Conservation (phyloP, 2,888 invertebrate genomes). For the Dasysyrphus albostriatus region DNA sequence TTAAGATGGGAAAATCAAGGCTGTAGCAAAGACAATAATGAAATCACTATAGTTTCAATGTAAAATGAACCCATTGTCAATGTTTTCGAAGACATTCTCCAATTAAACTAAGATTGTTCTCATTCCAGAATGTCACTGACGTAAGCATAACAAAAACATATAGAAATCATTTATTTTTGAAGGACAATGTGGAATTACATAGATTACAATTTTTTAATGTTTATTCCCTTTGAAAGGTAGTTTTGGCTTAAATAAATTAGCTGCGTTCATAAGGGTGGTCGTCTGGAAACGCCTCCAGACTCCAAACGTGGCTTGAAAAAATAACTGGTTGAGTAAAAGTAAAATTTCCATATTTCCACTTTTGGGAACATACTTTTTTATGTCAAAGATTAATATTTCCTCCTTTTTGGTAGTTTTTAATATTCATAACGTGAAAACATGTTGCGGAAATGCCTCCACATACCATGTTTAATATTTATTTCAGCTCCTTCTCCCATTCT, state of each 20-base stretch:
- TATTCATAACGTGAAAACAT: no score
- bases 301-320: no score
- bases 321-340: no score
- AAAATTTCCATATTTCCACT: no score
- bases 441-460: no score
- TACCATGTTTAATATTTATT: no score
- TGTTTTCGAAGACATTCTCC: neutral
- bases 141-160: neutral
- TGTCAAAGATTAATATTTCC: no score
- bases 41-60: neutral
- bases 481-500: no score
- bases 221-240: neutral
- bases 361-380: no score
- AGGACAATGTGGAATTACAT: neutral
- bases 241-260: neutral
- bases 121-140: neutral
- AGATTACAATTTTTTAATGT: neutral
- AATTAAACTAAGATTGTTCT: slow-evolving; percentile 4
- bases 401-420: no score
- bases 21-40: slow-evolving; percentile 1
- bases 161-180: neutral
- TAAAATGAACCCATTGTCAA: neutral
- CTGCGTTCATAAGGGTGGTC: no score
- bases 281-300: no score
- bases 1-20: neutral